Base-by-base conservation (phyloP, 2,888 invertebrate genomes). In the Lottia scabra region DNA sequence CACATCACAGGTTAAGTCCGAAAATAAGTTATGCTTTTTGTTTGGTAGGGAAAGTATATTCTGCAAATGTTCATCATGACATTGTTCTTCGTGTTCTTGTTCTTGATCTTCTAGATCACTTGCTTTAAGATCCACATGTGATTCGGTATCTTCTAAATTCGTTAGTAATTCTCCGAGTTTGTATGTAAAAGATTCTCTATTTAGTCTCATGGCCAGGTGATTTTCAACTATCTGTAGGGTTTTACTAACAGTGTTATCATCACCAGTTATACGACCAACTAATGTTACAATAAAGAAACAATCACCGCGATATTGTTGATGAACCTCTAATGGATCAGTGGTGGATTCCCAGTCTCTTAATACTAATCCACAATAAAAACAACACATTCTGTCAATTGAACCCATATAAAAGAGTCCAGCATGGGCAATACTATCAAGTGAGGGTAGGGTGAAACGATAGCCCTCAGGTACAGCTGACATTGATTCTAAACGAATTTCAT, bases 381-480 rank as follows among this genome's bases (percentile, higher is more conserved):
- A 69, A 44, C 38, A 26, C 62, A 69, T 63, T 27, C 69, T 63
- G 64, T 69, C 69, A 43, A 63, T 27, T 26, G 69, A 63, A 27
- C 69, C 69, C n/a, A 63, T 63, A 63, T 69, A 69, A 43, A 69
- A 69, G 26, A 69, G 56, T 27, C 69, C 69, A 45, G 63, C 63
- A 19, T 62, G 6, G 26, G 69, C 63, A 62, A 69, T 19, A 6
- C 30, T 43, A 19, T 43, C 69, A 19, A 27, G 16, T 23, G 63
- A 10, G 23, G 56, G 56, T 23, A 56, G 19, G 56, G 23, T 23
- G 19, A 23, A 2, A 23, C 10, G 23, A 15, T n/a, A 56, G 19
- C 23, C n/a, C 23, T 23, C 0, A 12, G 56, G 56, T 2, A 56
- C 56, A 2, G 56, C 15, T 12, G 2, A 23, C 13, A 56, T 23